Evolutionary conservation across 2,113 vertebrate genomes (phyloP), one percentile per base, ranked within the genome.

Genomic region (Alaudala cheleensis): DNA sequence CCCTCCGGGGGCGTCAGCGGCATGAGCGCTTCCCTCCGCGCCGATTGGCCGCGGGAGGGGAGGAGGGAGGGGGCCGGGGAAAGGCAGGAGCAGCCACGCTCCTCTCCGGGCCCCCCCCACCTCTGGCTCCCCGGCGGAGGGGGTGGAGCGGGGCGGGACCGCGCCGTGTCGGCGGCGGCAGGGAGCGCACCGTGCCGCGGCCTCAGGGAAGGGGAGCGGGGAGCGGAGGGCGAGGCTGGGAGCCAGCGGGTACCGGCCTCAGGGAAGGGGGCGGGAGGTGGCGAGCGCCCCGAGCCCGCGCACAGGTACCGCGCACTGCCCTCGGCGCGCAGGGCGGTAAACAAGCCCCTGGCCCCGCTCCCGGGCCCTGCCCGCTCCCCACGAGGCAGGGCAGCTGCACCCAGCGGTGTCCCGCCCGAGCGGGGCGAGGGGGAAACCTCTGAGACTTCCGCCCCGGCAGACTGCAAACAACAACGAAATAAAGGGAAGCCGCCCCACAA

Each of bases 1-100:
- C 91, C 79, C 78, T 77, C 19, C 19, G 88, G 94, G 92, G 86
- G 84, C 54, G 95, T 77, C 54, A 61, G 39, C 81, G 31, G 87
- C 56, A 65, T 23, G 92, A 79, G 81, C 61, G 51, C 61, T 76
- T 64, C 57, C 29, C 74, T 49, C 44, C 16, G 60, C 62, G 64
- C 81, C 81, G 37, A 94, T 86, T 95, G 95, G 95, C 77, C 62
- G 67, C 31, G 31, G 26, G 54, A 5, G 13, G 76, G 81, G 86
- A 53, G 93, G 89, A 54, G 65, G 51, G 45, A 78, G 61, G 61
- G 44, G 81, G 70, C 70, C 19, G 61, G 69, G 69, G n/a, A 45
- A 20, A 24, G 53, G 78, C 33, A 33, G 76, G 61, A 5, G 44
- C 50, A 58, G 56, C 77, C 25, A 8, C 61, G 33, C 86, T 45